Evolutionary conservation across 2,113 vertebrate species (phyloP), one percentile per base, ranked within the genome.

Genomic region (Bubalus kerabau): DNA sequence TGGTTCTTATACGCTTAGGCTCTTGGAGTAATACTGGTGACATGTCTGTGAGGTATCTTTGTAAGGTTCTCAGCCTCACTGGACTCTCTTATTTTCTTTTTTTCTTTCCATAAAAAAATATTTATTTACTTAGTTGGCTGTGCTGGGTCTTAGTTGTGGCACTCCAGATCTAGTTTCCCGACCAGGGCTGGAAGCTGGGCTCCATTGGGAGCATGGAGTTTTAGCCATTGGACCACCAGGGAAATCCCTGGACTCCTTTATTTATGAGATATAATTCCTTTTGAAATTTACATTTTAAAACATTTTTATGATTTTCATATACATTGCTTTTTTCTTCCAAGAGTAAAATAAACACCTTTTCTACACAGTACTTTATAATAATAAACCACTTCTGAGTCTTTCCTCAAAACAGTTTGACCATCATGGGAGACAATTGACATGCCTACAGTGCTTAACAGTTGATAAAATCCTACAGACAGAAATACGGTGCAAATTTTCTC

Each of bases 291-390:
- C 17, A n/a, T 54, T 86, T 86, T 64, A 64, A 87, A 90, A n/a
- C 7, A 81, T 46, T 52, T 93, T 81, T 81, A 21, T 78, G 32
- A 57, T 92, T 92, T 95, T 87, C 67, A 60, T 50, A 30, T 56
- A 60, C 62, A 40, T 93, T 83, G 23, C 21, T 54, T 48, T 94
- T 85, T 95, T 46, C 50, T 86, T 84, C 60, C 48, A 82, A 94
- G 13, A 62, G 13, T 81, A 97, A 97, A 95, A 76, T 60, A 78
- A 97, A 83, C 52, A 89, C 40, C 36, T 97, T 43, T 95, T 76
- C 52, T 24, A 16, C 26, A 17, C 86, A 85, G 40, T 86, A 7
- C 40, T 67, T 90, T 81, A 81, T 84, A 56, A 36, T 74, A 94
- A 86, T 85, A 88, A 95, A 76, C 54, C 16, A 93, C 23, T 93